These are phyloP conservation scores for Sceliomorpha sp. DNA, from an alignment of 2,888 invertebrate species.

Conservation along the genomic window DNA sequence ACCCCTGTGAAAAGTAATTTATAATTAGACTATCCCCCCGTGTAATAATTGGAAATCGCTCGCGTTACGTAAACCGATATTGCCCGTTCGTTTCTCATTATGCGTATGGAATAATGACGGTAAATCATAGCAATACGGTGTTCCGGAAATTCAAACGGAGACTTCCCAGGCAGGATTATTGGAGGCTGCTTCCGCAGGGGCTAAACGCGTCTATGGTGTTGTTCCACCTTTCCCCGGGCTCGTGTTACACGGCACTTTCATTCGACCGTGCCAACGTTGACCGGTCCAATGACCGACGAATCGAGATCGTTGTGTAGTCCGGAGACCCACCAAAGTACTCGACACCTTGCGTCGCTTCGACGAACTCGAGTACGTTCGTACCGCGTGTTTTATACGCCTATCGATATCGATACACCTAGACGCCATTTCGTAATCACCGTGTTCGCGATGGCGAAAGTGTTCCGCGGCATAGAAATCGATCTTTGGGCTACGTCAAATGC, in stretches of 20 bases:
- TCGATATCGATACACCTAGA: constrained; percentile 7
- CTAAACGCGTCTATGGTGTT: constrained; percentile 26
- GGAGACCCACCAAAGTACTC: constrained; percentile 10
- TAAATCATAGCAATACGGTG: background rate
- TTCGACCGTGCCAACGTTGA: constrained; percentile 27
- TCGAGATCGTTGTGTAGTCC: constrained; percentile 10
- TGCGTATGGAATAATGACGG: background rate
- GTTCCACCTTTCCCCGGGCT: constrained; percentile 57
- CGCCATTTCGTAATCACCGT: constrained; percentile 7
- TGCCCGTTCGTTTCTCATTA: background rate
- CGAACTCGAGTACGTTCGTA: background rate
- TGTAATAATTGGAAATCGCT: too few species aligned
- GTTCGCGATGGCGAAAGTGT: constrained; percentile 10
- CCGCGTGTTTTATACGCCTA: constrained; percentile 3
- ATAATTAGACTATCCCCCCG: too few species aligned
- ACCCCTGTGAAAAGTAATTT: too few species aligned
- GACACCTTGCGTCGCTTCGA: constrained; percentile 4
- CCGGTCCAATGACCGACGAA: constrained; percentile 9
- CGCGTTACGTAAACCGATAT: too few species aligned
- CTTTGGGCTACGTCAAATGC: constrained; percentile 5
- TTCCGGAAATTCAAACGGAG: constrained; percentile 37
- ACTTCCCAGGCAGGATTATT: background rate
- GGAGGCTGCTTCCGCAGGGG: constrained; percentile 8
- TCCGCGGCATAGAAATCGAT: constrained; percentile 4
- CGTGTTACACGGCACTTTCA: constrained; percentile 57